These are phyloP conservation scores for Crenuchus spilurus DNA, from an alignment of 2,797 vertebrate species.

Conservation along the genomic window DNA sequence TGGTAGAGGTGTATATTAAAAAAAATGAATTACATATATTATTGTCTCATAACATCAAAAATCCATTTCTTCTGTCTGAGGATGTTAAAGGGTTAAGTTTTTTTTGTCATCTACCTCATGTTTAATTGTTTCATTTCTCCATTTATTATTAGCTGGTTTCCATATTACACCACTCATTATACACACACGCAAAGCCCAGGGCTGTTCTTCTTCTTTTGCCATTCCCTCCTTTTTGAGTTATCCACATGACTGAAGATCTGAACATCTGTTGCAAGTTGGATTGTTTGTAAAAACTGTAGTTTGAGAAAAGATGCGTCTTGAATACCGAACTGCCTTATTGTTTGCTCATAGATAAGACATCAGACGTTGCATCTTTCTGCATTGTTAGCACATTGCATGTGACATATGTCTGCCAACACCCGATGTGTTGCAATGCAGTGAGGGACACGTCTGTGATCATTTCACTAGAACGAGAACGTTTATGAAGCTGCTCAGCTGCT, in stretches of 20 bases:
- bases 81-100: no score
- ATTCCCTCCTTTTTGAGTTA: not conserved
- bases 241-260: not conserved
- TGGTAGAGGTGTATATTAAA: no score
- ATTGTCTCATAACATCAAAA: no score
- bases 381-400: not conserved
- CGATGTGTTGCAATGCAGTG: not conserved
- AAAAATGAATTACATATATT: no score
- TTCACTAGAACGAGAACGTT: not conserved
- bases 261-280: not conserved
- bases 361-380: not conserved
- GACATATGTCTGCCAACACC: not conserved
- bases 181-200: not conserved
- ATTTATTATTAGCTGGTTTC: constrained; percentile 2
- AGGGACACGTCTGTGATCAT: not conserved
- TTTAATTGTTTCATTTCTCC: constrained; percentile 48
- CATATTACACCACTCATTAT: not conserved
- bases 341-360: not conserved
- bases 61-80: no score
- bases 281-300: not conserved
- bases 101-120: constrained; percentile 73
- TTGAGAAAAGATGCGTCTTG: not conserved
- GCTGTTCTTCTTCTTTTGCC: not conserved
- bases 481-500: not conserved
- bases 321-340: not conserved